Conservation (phyloP, 2,113 vertebrate genomes). For the Nyctereutes procyonoides region DNA sequence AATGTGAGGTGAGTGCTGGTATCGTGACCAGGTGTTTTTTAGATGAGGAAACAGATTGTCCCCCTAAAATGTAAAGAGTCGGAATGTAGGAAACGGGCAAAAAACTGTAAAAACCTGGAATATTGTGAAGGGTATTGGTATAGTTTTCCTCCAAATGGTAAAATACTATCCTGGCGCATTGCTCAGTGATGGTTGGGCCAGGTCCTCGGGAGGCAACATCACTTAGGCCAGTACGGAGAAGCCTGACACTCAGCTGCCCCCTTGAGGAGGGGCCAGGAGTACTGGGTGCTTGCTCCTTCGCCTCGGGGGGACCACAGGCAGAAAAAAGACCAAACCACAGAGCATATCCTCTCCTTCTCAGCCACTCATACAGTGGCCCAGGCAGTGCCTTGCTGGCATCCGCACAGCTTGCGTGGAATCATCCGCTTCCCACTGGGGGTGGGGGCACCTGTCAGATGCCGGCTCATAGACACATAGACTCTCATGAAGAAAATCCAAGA, state of each 20-base stretch:
- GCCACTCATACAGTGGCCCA: not conserved
- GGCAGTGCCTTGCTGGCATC: too few relatives aligned
- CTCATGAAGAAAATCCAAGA: not conserved
- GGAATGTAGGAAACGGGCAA: too few relatives aligned
- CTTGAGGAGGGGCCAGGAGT: not conserved
- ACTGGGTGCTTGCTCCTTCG: not conserved
- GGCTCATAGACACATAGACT: not conserved
- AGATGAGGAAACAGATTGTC: not conserved
- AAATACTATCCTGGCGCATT: not conserved
- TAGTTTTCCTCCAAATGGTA: not conserved
- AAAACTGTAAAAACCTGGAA: not conserved
- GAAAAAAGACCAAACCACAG: not conserved
- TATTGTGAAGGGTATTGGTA: not conserved
- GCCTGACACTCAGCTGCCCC: not conserved
- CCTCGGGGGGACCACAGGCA: not conserved
- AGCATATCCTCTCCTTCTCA: not conserved
- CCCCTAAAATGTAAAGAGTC: too few relatives aligned
- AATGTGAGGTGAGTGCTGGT: conserved; percentile 83
- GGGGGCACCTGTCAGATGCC: not conserved
- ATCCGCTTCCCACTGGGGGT: too few relatives aligned
- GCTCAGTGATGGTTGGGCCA: not conserved
- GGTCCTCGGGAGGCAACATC: not conserved
- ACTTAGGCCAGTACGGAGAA: not conserved
- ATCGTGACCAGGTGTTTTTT: not conserved
- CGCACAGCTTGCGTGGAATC: too few relatives aligned